These are phyloP conservation scores for Phyto melanocephala DNA, from an alignment of 2,888 invertebrate genomes.

Conservation along the genomic window DNA sequence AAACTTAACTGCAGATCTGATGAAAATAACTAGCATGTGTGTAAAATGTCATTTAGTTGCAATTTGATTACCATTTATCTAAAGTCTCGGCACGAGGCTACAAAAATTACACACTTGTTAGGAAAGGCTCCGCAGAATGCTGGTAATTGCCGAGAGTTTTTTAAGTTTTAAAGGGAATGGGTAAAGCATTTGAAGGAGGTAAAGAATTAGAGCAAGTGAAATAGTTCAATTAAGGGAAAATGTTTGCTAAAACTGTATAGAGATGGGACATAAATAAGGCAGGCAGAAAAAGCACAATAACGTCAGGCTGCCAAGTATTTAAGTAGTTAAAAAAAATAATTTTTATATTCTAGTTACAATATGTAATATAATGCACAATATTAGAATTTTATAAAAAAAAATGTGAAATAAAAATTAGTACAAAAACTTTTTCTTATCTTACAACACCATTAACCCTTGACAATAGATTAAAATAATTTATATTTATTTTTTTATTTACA, in stretches of 20 bases:
- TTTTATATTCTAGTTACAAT: too few relatives aligned
- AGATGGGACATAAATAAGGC: too few relatives aligned
- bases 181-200: neutral
- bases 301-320: too few relatives aligned
- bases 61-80: conserved; percentile 58
- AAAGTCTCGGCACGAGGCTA: conserved; percentile 57
- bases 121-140: conserved; percentile 2
- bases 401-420: too few relatives aligned
- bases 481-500: neutral
- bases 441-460: neutral
- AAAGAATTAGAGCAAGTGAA: conserved; percentile 40
- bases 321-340: too few relatives aligned
- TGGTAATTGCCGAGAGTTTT: neutral
- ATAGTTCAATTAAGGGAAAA: conserved; percentile 20
- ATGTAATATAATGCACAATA: too few relatives aligned
- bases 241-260: neutral
- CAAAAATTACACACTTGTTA: conserved; percentile 9
- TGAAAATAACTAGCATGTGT: conserved; percentile 29
- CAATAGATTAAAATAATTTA: neutral
- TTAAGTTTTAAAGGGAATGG: neutral
- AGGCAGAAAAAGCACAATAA: too few relatives aligned
- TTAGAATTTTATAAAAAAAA: too few relatives aligned
- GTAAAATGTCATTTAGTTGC: conserved; percentile 57
- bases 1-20: neutral
- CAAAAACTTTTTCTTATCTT: too few relatives aligned